A percentile compares a stretch with the other conserved stretches of the same genome.
Conservation (phyloP, 2,113 vertebrate genomes). For the Paracyprichromis sp. region DNA sequence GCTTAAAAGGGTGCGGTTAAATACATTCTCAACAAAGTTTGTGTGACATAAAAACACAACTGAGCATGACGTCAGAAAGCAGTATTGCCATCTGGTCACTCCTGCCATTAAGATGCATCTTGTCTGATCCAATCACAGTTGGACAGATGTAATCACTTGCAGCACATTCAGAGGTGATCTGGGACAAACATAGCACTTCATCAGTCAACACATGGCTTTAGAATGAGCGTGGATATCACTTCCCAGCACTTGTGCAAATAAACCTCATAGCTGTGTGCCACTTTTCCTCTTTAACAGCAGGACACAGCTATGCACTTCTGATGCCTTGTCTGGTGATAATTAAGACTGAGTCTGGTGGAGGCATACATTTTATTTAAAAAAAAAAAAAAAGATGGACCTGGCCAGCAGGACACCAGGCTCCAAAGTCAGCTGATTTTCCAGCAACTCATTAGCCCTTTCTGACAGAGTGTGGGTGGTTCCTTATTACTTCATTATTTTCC, state of each 20-base stretch:
- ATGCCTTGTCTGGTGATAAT: neutral
- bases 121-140: neutral
- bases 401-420: neutral
- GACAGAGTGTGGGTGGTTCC: no score
- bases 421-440: neutral
- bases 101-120: neutral
- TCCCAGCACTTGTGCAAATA: neutral
- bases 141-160: neutral
- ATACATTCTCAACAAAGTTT: neutral
- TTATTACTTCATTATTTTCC: neutral
- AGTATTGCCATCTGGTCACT: neutral
- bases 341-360: neutral
- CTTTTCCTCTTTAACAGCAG: neutral
- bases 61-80: neutral
- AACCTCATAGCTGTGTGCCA: neutral
- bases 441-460: neutral
- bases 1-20: neutral
- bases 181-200: neutral
- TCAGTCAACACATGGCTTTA: neutral
- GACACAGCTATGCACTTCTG: neutral
- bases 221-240: neutral
- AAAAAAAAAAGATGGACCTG: fast-evolving
- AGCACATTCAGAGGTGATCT: neutral
- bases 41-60: neutral
- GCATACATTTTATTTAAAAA: neutral